Evolutionary conservation across 2,113 vertebrate genomes (phyloP).

Genomic region (Coturnix japonica): DNA sequence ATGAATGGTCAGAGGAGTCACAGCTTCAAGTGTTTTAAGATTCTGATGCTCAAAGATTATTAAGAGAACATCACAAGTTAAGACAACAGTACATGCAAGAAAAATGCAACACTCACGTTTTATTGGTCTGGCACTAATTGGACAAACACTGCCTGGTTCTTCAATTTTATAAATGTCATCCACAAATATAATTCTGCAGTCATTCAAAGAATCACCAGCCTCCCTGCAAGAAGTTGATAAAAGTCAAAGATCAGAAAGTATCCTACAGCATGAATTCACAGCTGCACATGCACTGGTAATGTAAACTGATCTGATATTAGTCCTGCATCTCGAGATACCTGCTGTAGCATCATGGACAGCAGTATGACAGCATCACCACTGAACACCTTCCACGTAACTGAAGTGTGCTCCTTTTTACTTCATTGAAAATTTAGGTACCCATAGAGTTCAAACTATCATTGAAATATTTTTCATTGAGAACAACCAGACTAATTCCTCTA

Average conservation of each 20-base stretch:
- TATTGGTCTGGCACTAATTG: slow-evolving; percentile 76
- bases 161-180: slow-evolving; percentile 97
- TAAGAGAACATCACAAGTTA: background rate
- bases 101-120: slow-evolving; percentile 79
- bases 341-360: background rate
- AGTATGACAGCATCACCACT: background rate
- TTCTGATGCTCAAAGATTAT: background rate
- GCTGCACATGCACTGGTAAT: rapidly evolving
- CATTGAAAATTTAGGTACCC: background rate
- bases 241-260: background rate
- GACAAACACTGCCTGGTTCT: slow-evolving; percentile 80
- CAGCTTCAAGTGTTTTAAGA: rapidly evolving
- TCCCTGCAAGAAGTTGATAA: slow-evolving; percentile 72
- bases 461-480: no score
- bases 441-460: background rate
- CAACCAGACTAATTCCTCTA: background rate
- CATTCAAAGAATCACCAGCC: slow-evolving; percentile 86
- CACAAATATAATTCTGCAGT: slow-evolving; percentile 91
- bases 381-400: background rate
- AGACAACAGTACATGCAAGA: background rate
- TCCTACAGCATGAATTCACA: background rate
- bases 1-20: background rate
- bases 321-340: background rate
- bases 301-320: background rate
- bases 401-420: background rate